Conservation (phyloP, 2,113 vertebrate genomes). For the Mormyrus lacerda region DNA sequence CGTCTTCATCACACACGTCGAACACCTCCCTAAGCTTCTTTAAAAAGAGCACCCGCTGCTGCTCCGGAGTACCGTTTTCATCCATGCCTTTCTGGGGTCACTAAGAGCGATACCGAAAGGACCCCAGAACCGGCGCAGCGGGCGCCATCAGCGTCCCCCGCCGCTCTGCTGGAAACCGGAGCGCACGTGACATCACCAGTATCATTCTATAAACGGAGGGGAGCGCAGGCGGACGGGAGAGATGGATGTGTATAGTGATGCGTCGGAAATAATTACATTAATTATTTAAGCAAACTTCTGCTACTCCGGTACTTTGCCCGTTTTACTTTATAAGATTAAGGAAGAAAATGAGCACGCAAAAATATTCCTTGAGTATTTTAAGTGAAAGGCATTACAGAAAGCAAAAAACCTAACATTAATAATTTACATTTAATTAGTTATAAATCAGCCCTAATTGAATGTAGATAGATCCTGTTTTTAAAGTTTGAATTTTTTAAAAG, state of each 20-base stretch:
- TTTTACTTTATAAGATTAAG: background rate
- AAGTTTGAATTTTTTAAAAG: background rate
- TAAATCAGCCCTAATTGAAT: background rate
- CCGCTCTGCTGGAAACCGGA: slow-evolving; percentile 17
- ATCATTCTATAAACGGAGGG: background rate
- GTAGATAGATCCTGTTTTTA: background rate
- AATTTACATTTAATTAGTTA: background rate
- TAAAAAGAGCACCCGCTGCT: slow-evolving; percentile 64
- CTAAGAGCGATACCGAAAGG: background rate
- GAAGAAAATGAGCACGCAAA: background rate
- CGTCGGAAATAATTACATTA: background rate
- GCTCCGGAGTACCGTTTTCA: slow-evolving; percentile 38
- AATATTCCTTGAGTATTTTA: background rate
- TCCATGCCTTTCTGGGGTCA: slow-evolving; percentile 39
- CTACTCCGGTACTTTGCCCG: background rate
- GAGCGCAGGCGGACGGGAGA: background rate
- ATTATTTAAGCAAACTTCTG: background rate
- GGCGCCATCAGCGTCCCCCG: slow-evolving; percentile 50
- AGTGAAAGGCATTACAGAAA: background rate
- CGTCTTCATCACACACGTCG: slow-evolving; percentile 86
- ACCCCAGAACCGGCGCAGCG: slow-evolving; percentile 20
- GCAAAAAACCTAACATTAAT: background rate
- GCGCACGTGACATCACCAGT: slow-evolving; percentile 41
- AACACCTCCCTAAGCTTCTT: slow-evolving; percentile 86
- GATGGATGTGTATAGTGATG: background rate